Conservation (phyloP, 1,140 invertebrate genomes). For the Pseudomyrmex pallidus region DNA sequence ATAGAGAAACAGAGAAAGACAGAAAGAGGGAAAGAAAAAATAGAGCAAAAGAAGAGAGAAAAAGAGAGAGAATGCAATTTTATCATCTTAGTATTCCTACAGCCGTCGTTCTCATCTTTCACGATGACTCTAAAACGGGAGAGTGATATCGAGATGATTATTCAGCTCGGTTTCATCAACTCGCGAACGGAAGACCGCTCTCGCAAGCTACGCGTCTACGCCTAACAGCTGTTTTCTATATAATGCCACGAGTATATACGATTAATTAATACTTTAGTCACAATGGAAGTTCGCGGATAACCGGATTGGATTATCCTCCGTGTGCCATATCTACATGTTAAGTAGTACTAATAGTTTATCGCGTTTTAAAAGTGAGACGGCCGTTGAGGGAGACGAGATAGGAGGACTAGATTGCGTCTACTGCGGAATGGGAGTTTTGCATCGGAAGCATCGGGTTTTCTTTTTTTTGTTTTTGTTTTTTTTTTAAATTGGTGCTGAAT, state of each 20-base stretch:
- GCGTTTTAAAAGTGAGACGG: conserved; percentile 10
- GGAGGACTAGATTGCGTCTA: conserved; percentile 33
- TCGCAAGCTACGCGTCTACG: conserved; percentile 28
- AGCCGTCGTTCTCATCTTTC: conserved; percentile 18
- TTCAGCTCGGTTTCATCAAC: neutral
- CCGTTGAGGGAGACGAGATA: neutral
- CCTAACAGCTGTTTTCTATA: conserved; percentile 51
- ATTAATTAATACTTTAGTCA: conserved; percentile 21
- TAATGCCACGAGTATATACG: conserved; percentile 46
- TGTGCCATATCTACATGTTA: conserved; percentile 10
- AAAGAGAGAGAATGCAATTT: too few relatives aligned
- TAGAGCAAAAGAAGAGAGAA: too few relatives aligned
- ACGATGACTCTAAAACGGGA: neutral
- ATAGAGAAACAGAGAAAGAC: too few relatives aligned
- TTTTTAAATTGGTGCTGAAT: conserved; percentile 20
- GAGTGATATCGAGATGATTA: neutral
- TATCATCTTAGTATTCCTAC: too few relatives aligned
- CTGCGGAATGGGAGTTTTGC: neutral
- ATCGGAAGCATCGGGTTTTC: neutral
- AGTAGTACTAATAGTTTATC: conserved; percentile 29
- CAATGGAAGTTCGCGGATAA: neutral
- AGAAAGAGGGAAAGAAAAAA: too few relatives aligned
- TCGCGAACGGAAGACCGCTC: neutral
- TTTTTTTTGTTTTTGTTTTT: neutral
- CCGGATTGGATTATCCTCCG: neutral